Evolutionary conservation across 2,113 vertebrate genomes (phyloP), one percentile per base, ranked within the genome.

Genomic region (Talpa occidentalis): DNA sequence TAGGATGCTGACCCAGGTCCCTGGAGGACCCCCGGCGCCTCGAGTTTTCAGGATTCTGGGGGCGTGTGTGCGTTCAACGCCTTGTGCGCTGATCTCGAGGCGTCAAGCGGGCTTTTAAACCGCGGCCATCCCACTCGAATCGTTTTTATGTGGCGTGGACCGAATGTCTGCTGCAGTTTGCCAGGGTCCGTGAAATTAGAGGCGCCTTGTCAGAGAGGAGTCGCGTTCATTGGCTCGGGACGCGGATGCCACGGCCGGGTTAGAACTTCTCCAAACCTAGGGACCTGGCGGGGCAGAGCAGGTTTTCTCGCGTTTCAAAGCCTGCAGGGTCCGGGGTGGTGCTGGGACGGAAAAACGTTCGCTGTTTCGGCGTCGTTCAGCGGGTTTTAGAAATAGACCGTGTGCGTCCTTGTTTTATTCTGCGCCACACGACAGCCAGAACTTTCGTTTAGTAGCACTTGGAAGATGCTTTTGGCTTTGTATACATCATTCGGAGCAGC

Each of bases 181-280:
- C 95, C 95, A 66, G 95, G 83, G 76, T 95, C 93, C 7, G 44
- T 74, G 96, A 91, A 95, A 90, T 77, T 19, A 91, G 95, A 73
- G 89, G 89, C 93, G 86, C 82, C 93, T 87, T 16, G 85, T 94
- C 94, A 52, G 49, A 49, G 56, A 92, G 62, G 64, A 95, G 94
- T 86, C 2, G 60, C 64, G 76, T 81, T 95, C 96, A 54, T 88
- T 95, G 93, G 91, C 96, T 94, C 60, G 11, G 35, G 89, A 22
- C 21, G 21, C 60, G 35, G 89, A 89, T 94, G 93, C 74, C 49
- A 1, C 4, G 69, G 69, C 70, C 74, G 88, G 54, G 67, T 67
- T n/a, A 28, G 52, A 81, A 86, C 93, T 83, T 83, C 91, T 86
- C 52, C 62, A 5, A 47, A 54, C 7, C 16, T 10, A 52, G 74